A percentile compares a stretch with the other conserved stretches of the same genome.
phyloP scores from a whole-genome alignment of 2,797 vertebrate genomes.

The Aphelocoma californica region DNA sequence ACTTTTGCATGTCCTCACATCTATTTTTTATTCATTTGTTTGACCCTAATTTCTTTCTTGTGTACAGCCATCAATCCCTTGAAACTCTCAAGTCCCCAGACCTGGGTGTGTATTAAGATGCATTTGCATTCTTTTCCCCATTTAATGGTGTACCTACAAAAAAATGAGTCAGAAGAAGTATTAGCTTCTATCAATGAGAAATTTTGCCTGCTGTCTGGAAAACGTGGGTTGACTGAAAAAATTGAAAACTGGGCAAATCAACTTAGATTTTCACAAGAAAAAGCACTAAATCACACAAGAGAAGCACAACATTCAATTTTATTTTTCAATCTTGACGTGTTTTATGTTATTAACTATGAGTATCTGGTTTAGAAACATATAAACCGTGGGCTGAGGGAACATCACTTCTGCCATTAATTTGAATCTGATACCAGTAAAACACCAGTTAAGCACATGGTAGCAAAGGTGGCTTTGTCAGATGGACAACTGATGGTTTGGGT shows the following conservation, averaged over 20 bases:
- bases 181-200: conserved; percentile 9
- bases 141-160: conserved; percentile 13
- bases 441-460: background rate
- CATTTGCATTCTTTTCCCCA: background rate
- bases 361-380: background rate
- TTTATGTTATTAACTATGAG: background rate
- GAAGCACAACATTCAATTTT: background rate
- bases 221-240: conserved; percentile 26
- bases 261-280: conserved; percentile 10
- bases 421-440: background rate
- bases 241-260: conserved; percentile 10
- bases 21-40: background rate
- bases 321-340: rapidly evolving
- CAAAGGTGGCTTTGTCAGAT: background rate
- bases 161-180: conserved; percentile 43
- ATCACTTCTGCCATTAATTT: background rate
- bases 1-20: background rate
- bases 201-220: background rate
- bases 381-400: background rate
- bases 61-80: background rate
- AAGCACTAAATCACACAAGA: background rate
- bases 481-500: rapidly evolving
- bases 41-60: background rate
- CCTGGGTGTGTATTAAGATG: background rate
- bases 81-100: background rate